phyloP scores from a whole-genome alignment of 2,113 vertebrate species.

The Centrocercus urophasianus region DNA sequence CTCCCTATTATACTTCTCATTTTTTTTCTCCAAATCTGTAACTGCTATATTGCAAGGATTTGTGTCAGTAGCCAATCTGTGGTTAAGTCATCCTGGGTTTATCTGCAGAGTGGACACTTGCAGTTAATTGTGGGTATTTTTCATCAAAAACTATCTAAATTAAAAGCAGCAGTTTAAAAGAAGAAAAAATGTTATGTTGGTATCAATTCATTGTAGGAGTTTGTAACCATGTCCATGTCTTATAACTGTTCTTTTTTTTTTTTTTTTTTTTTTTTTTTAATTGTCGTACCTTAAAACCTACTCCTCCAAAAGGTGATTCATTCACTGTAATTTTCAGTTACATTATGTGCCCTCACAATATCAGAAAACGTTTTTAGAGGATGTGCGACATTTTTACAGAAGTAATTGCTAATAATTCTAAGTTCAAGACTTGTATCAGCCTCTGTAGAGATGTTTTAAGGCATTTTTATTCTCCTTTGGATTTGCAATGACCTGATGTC shows the following conservation, averaged over 20 bases:
- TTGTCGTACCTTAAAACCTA: not conserved
- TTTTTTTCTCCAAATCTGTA: slow-evolving; percentile 12
- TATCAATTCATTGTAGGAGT: not conserved
- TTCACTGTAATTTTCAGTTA: not conserved
- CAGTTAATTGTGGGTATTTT: not conserved
- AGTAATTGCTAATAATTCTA: not conserved
- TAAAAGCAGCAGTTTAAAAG: not conserved
- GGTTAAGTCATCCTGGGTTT: not conserved
- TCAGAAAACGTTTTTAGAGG: not conserved
- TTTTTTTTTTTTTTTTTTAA: too few species aligned
- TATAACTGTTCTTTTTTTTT: not conserved
- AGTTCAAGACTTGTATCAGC: not conserved
- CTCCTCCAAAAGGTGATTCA: not conserved
- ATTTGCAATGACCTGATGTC: not conserved
- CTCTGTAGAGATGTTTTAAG: not conserved
- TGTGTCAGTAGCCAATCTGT: not conserved
- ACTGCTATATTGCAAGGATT: not conserved
- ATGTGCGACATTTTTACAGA: not conserved
- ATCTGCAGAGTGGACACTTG: not conserved
- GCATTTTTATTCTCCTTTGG: not conserved
- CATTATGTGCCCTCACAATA: not conserved
- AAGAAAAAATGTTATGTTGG: not conserved
- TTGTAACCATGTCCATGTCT: not conserved
- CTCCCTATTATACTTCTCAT: not conserved
- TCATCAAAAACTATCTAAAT: not conserved